Percentiles rank a stretch among this genome's conserved stretches.
These are phyloP conservation scores for Parambassis ranga DNA, from an alignment of 2,797 vertebrate genomes.

Conservation along the genomic window DNA sequence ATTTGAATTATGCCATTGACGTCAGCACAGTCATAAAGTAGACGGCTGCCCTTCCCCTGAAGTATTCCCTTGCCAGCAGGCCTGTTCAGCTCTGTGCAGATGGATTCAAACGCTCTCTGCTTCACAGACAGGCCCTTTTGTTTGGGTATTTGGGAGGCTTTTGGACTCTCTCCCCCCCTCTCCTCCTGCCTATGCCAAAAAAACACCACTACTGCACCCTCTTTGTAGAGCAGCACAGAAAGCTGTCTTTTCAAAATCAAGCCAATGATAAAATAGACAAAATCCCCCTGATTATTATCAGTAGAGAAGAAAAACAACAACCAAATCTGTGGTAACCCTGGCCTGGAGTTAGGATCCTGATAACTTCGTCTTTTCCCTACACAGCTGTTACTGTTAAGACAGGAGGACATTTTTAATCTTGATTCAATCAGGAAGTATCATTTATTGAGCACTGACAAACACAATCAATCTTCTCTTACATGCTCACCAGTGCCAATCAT, in stretches of 20 bases:
- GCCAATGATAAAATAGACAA: background rate
- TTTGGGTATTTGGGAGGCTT: conserved; percentile 74
- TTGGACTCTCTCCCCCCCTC: conserved; percentile 31
- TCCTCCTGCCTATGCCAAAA: too few relatives aligned
- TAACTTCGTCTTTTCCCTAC: background rate
- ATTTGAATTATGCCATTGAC: conserved; percentile 99
- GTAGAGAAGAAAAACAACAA: background rate
- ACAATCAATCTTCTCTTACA: conserved; percentile 37
- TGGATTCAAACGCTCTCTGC: conserved; percentile 80
- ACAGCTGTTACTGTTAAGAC: background rate
- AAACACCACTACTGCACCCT: conserved; percentile 28
- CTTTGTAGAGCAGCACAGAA: conserved; percentile 37
- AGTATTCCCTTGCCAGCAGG: conserved; percentile 88
- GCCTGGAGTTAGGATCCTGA: background rate
- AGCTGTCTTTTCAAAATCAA: conserved; percentile 23
- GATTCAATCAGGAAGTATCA: conserved; percentile 53
- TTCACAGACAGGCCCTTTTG: conserved; percentile 72
- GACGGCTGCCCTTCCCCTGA: conserved; percentile 93
- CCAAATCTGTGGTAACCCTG: conserved; percentile 5
- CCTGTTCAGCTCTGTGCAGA: conserved; percentile 85
- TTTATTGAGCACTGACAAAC: conserved; percentile 31
- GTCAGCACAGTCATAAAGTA: conserved; percentile 99
- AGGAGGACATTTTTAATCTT: conserved; percentile 47
- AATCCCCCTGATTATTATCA: conserved; percentile 23
- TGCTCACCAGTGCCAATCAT: conserved; percentile 21